A percentile compares a stretch with the other conserved stretches of the same genome.
Evolutionary conservation across 2,888 invertebrate genomes (phyloP).

Genomic region (Oscheius myriophilus): DNA sequence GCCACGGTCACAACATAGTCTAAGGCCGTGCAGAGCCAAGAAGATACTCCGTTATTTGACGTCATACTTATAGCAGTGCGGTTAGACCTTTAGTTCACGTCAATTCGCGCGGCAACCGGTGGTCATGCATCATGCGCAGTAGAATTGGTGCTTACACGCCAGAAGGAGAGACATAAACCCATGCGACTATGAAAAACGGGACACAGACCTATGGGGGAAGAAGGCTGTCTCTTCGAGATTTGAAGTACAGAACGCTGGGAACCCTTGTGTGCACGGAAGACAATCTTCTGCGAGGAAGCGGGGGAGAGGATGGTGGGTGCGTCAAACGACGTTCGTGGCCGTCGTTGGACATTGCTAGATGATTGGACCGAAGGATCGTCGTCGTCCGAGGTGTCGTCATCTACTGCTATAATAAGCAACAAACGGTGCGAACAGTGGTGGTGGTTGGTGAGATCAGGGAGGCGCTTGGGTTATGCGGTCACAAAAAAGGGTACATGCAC

Average conservation of each 20-base stretch:
- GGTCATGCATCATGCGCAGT: constrained; percentile 11
- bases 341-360: constrained; percentile 47
- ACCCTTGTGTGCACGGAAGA: constrained; percentile 40
- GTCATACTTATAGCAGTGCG: not conserved
- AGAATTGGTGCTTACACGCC: constrained; percentile 3
- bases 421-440: constrained; percentile 19
- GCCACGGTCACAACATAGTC: constrained; percentile 22
- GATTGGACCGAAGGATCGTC: constrained; percentile 58
- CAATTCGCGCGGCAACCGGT: constrained; percentile 4
- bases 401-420: constrained; percentile 32
- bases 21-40: constrained; percentile 1
- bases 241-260: constrained; percentile 29
- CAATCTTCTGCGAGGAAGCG: constrained; percentile 20
- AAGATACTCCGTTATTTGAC: not conserved
- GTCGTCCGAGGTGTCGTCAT: constrained; percentile 51
- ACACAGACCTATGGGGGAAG: constrained; percentile 33
- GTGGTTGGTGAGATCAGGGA: constrained; percentile 6
- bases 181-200: constrained; percentile 19
- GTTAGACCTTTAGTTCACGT: not conserved
- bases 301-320: constrained; percentile 26
- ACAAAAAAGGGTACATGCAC: no score
- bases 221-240: constrained; percentile 22
- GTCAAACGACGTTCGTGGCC: constrained; percentile 33
- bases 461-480: no score
- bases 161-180: constrained; percentile 1